phyloP scores from a whole-genome alignment of 2,888 invertebrate species.

The Erebia palarica region DNA sequence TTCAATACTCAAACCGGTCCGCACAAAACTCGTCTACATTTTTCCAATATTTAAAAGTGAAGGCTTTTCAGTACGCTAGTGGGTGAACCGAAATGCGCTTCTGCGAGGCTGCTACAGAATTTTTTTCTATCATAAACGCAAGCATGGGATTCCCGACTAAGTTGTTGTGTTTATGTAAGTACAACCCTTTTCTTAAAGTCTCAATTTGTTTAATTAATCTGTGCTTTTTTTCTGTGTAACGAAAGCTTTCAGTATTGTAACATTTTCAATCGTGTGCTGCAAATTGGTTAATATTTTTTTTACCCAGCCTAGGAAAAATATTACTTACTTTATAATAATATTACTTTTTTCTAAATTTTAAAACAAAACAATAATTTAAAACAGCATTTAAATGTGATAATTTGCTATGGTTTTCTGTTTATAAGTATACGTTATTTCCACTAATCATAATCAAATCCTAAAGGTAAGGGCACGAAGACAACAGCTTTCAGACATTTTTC shows the following conservation, averaged over 20 bases:
- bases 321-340: too few species aligned
- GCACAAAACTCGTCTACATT: constrained; percentile 23
- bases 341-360: too few species aligned
- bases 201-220: constrained; percentile 6
- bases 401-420: too few species aligned
- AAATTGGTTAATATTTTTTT: background rate
- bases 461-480: too few species aligned
- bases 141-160: constrained; percentile 51
- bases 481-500: too few species aligned
- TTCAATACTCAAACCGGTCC: constrained; percentile 16
- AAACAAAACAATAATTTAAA: too few species aligned
- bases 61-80: constrained; percentile 9
- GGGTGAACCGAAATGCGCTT: constrained; percentile 29
- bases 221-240: background rate
- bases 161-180: constrained; percentile 73
- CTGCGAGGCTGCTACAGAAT: constrained; percentile 46
- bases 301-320: background rate
- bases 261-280: background rate
- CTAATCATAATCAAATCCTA: too few species aligned
- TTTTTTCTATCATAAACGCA: constrained; percentile 41
- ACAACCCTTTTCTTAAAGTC: constrained; percentile 36
- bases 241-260: background rate
- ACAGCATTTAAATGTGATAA: too few species aligned
- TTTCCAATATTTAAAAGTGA: constrained; percentile 18
- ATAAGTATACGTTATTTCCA: too few species aligned